Percentiles rank a stretch among this genome's conserved stretches.
Conservation (phyloP, 2,113 vertebrate species). For the Rostratula benghalensis region DNA sequence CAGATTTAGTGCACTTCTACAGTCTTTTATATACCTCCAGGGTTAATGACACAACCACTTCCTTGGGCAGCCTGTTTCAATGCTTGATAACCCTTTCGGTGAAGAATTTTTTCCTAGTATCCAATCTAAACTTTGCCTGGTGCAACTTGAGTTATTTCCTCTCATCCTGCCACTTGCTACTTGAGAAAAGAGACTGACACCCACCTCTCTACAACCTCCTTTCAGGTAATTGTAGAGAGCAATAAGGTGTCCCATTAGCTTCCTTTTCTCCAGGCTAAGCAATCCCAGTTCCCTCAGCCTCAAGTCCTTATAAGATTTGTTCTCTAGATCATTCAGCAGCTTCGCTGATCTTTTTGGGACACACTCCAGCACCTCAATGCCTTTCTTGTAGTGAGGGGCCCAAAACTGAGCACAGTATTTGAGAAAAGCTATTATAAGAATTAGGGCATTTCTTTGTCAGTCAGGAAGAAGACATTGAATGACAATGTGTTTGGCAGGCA, state of each 20-base stretch:
- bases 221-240: not conserved
- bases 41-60: not conserved
- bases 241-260: not conserved
- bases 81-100: not conserved
- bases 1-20: not conserved
- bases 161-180: not conserved
- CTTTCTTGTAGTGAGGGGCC: not conserved
- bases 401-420: not conserved
- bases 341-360: not conserved
- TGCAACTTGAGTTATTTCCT: accelerated
- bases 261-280: not conserved
- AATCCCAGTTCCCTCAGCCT: accelerated
- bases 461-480: not conserved
- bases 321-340: not conserved
- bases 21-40: not conserved
- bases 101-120: not conserved
- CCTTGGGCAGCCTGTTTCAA: not conserved
- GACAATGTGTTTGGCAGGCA: not conserved
- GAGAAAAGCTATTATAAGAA: not conserved
- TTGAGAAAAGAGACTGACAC: accelerated
- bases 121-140: not conserved
- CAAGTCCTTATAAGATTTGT: not conserved
- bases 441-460: not conserved
- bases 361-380: accelerated
- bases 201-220: not conserved